Base-by-base conservation (phyloP, 2,797 vertebrate genomes). In the Cuculus canorus region DNA sequence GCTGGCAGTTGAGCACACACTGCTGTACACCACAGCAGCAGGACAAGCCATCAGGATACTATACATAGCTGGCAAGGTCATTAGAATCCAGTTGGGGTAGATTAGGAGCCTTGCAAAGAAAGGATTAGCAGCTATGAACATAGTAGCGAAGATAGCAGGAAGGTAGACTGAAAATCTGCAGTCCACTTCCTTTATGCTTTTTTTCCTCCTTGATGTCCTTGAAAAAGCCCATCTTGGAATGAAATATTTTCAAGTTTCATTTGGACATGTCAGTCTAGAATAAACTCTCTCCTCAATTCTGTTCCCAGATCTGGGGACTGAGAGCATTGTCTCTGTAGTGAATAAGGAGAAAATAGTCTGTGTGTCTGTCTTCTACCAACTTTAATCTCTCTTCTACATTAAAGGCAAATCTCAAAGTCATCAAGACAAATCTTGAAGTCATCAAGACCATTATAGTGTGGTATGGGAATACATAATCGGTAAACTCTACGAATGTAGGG, bases 21-120 rank as follows among this genome's bases (percentile, higher is more conserved):
- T 94, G 91, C 81, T 95, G 64, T 66, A 90, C 77, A 93, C 96
- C 50, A 4, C 50, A 92, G 77, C 88, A 95, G 75, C 92, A 96
- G 89, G 54, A 96, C 70, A 92, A 82, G 48, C 54, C 84, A 81
- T 93, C 90, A 91, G 68, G 87, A 64, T 92, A 71, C 27, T 92
- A 66, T 79, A 90, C 18, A 48, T 71, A 95, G 54, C 76, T 96
- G 93, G 90, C 85, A 90, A 83, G 86, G 65, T 69, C 92, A 56
- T 90, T 86, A 92, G 69, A 90, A 92, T 91, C 92, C 90, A 95
- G 72, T 92, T 95, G 94, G 80, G 66, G 52, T 78, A 94, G 91
- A 95, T 96, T 94, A 96, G 92, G 37, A 86, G 37, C 41, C 66
- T 79, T 73, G 78, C 59, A 92, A 94, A 75, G 81, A 92, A 87